These are phyloP conservation scores for Mungos mungo DNA, from an alignment of 2,113 vertebrate species.

Conservation along the genomic window DNA sequence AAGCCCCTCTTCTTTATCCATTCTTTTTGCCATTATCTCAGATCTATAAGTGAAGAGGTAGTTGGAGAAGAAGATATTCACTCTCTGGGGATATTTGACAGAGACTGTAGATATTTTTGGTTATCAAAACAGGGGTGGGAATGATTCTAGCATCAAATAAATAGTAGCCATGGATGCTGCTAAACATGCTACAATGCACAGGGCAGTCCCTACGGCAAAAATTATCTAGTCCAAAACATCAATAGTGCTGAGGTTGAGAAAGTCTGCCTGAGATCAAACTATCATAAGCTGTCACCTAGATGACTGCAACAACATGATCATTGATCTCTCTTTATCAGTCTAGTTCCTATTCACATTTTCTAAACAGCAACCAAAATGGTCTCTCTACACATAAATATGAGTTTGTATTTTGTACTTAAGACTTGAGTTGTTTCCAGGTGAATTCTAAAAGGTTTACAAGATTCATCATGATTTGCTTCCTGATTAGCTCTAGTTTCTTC, in stretches of 20 bases:
- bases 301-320: neutral
- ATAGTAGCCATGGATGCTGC: neutral
- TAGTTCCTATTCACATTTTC: neutral
- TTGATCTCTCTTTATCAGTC: neutral
- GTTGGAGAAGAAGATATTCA: neutral
- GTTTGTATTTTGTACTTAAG: neutral
- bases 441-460: neutral
- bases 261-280: neutral
- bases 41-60: neutral
- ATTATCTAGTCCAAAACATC: neutral
- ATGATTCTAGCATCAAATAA: neutral
- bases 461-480: neutral
- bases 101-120: neutral
- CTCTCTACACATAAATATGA: neutral
- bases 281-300: neutral
- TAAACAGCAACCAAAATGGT: neutral
- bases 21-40: neutral
- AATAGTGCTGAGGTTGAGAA: neutral
- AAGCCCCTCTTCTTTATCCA: neutral
- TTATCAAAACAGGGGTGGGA: neutral
- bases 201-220: no score
- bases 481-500: neutral
- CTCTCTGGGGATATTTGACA: neutral
- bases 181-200: neutral
- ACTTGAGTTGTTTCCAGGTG: neutral